Base-by-base conservation (phyloP, 1,140 invertebrate genomes). In the Eupeodes corollae region DNA sequence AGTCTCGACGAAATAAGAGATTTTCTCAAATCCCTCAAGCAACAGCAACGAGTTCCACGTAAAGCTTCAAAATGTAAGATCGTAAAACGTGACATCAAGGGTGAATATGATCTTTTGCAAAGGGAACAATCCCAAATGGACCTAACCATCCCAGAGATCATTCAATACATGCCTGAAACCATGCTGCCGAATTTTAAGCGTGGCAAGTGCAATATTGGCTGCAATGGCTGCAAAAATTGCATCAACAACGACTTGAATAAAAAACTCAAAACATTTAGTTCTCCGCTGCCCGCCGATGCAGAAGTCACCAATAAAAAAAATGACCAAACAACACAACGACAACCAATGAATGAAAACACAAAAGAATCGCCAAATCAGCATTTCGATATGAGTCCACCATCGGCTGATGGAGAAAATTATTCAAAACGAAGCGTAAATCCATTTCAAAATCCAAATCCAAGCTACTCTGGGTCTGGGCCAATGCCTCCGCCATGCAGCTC, bases 131-230 rank as follows among this genome's bases (percentile, higher is more conserved):
- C 53, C 8, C 51, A 61, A 8, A 51, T 54, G 6, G 62, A 65
- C 47, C 44, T 65, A 6, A 65, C 57, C 2, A 55, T 57, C 0
- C 63, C 63, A 6, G 63, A 66, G 49, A 66, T 66, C 14, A 60
- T 66, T 47, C 63, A 66, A 47, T 66, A 46, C 12, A 63, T 66
- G 63, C 63, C 63, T 16, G 63, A 66, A 49, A 55, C 61, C 2
- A 50, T 66, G 13, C 54, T 52, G 48, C 59, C 63, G 5, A 48
- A 54, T 37, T 66, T 61, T 8, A 62, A 59, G 37, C 56, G 54
- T 8, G 54, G 55, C 6, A 59, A 57, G 38, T 65, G 62, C 32
- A 57, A 61, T 11, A 53, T 50, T 44, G 58, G 57, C 33, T 62
- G 62, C 34, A 49, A 55, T 44, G 58, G 57, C 33, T 62, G 62